Base-by-base conservation (phyloP, 2,888 invertebrate species). In the Timema podura region DNA sequence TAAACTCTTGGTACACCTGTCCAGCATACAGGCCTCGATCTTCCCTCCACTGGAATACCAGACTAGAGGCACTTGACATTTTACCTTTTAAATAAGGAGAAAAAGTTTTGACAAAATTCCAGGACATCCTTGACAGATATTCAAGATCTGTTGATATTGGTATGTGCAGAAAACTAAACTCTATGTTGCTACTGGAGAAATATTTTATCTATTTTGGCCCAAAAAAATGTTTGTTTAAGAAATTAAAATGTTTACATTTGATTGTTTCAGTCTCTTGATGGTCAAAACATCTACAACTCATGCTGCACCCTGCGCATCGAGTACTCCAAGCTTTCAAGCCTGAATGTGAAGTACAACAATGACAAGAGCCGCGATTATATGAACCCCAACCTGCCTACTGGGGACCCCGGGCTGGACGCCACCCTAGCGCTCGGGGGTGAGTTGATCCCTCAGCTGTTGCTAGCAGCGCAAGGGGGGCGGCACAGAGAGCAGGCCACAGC, bases 291-390 rank as follows among this genome's bases (percentile, higher is more conserved):
- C 80, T 99, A 98, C 89, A 98, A 97, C 83, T 96, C 97, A 72
- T 99, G 99, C 86, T 98, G 98, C 87, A 98, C 98, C 70, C 87
- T 99, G 79, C 92, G 98, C 82, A 98, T 99, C 82, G 98, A 99
- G 85, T 99, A 97, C 86, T 97, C 97, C 78, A 99, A 99, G 85
- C 89, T 99, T 89, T 92, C 95, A 78, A 95, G 95, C 78, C 87
- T 99, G 78, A 98, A 98, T 84, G 98, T 99, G 77, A 97, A 98
- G 83, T 99, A 97, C 87, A 99, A 99, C 87, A 99, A 99, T 85
- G 99, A 99, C 86, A 99, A 99, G 85, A 97, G 96, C 73, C 88
- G 98, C 73, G 99, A 99, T 85, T 99, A 97, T 87, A 99, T 98
- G 77, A 98, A 99, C 84, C 98, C 98, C 68, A 92, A 92, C 81